phyloP scores from a whole-genome alignment of 2,888 invertebrate species.

The Abrostola tripartita region DNA sequence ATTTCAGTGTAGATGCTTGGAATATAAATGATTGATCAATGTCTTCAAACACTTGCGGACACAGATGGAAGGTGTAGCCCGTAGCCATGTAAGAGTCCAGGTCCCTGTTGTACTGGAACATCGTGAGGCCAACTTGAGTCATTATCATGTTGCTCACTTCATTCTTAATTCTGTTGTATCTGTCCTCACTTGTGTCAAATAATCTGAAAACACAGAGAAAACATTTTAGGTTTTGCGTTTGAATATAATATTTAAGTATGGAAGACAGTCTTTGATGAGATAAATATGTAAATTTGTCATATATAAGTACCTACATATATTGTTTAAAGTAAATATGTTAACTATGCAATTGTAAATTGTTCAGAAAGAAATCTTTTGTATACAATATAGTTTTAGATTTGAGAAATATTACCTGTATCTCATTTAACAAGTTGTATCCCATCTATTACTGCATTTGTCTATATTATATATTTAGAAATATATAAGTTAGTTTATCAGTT shows the following conservation, averaged over 20 bases:
- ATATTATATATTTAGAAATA: too few relatives aligned
- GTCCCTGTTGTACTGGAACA: slow-evolving; percentile 89
- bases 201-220: slow-evolving; percentile 67
- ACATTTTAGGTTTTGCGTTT: too few relatives aligned
- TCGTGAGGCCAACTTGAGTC: slow-evolving; percentile 91
- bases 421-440: too few relatives aligned
- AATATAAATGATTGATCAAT: slow-evolving; percentile 89
- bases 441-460: too few relatives aligned
- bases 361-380: too few relatives aligned
- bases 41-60: slow-evolving; percentile 89
- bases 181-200: slow-evolving; percentile 79
- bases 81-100: slow-evolving; percentile 89
- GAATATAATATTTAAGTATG: background rate
- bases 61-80: slow-evolving; percentile 91
- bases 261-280: background rate
- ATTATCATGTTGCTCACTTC: slow-evolving; percentile 87
- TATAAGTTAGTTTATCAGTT: too few relatives aligned
- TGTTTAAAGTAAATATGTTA: too few relatives aligned
- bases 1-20: slow-evolving; percentile 90
- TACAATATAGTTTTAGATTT: too few relatives aligned
- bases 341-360: too few relatives aligned
- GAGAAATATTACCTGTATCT: too few relatives aligned
- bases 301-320: too few relatives aligned
- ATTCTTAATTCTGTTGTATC: slow-evolving; percentile 75
- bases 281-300: too few relatives aligned